These are phyloP conservation scores for Theocolax elegans DNA, from an alignment of 1,140 invertebrate species.

Conservation along the genomic window DNA sequence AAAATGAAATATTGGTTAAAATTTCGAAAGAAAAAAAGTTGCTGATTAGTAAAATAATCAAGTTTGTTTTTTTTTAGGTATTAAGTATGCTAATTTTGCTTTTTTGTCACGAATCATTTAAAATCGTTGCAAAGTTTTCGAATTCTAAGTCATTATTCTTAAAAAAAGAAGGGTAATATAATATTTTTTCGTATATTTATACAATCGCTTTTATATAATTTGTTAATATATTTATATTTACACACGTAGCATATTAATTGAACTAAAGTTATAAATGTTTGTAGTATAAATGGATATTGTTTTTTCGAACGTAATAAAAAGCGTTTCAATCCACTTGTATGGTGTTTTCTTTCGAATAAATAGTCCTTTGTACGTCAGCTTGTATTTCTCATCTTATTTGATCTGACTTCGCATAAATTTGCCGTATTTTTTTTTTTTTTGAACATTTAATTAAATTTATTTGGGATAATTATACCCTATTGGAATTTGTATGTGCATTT, in stretches of 20 bases:
- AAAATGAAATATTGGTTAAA: too few relatives aligned
- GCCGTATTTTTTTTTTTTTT: too few relatives aligned
- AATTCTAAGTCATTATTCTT: too few relatives aligned
- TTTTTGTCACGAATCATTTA: neutral
- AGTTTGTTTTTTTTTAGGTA: neutral
- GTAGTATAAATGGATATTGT: conserved; percentile 9
- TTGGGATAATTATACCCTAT: too few relatives aligned
- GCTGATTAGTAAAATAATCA: too few relatives aligned
- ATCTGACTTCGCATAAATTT: too few relatives aligned
- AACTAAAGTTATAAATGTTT: conserved; percentile 21
- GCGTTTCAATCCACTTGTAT: neutral
- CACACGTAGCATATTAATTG: conserved; percentile 34
- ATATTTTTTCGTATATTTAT: conserved; percentile 15
- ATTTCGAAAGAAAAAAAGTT: too few relatives aligned
- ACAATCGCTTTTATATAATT: conserved; percentile 45
- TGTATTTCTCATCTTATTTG: too few relatives aligned
- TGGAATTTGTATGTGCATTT: too few relatives aligned
- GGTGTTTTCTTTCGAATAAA: neutral
- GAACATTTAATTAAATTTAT: too few relatives aligned
- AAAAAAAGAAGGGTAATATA: too few relatives aligned
- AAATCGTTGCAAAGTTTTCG: neutral
- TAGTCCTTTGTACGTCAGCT: too few relatives aligned
- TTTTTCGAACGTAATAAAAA: conserved; percentile 22
- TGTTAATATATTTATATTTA: conserved; percentile 42
- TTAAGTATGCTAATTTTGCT: neutral